phyloP scores from a whole-genome alignment of 2,888 invertebrate species.

The Thera obeliscata region DNA sequence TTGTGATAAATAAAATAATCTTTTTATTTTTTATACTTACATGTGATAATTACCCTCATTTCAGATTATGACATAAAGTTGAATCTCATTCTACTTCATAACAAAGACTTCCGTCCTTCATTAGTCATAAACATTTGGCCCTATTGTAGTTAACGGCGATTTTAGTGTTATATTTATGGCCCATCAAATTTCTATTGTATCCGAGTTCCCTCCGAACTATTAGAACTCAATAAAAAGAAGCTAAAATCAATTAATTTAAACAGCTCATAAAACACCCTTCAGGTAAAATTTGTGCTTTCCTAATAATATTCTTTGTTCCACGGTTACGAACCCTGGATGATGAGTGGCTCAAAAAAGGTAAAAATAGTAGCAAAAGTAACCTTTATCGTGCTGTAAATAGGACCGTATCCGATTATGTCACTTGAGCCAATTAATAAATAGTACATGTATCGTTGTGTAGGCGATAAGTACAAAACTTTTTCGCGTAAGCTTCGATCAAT shows the following conservation, averaged over 20 bases:
- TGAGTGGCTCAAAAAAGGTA: conserved; percentile 4
- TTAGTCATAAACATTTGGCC: conserved; percentile 10
- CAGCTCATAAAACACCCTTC: conserved; percentile 19
- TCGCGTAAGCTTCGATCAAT: conserved; percentile 81
- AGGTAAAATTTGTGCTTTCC: conserved; percentile 18
- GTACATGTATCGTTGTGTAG: conserved; percentile 65
- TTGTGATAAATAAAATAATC: too few species aligned
- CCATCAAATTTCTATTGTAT: conserved; percentile 32
- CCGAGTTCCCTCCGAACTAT: conserved; percentile 28
- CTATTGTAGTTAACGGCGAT: conserved; percentile 2
- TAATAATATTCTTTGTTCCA: conserved; percentile 23
- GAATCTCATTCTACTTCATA: background rate
- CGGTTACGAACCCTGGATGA: conserved; percentile 7
- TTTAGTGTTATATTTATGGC: conserved; percentile 23
- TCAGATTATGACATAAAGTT: background rate
- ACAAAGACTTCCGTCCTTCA: conserved; percentile 4
- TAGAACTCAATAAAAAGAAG: conserved; percentile 31
- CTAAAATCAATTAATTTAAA: conserved; percentile 27
- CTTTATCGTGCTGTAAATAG: conserved; percentile 26
- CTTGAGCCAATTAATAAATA: conserved; percentile 69
- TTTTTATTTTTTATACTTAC: too few species aligned
- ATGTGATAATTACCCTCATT: background rate
- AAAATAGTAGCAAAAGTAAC: conserved; percentile 10
- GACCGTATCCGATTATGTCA: conserved; percentile 39
- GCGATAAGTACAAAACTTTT: conserved; percentile 79